These are phyloP conservation scores for Belonocnema kinseyi DNA, from an alignment of 1,140 invertebrate genomes.

Conservation along the genomic window DNA sequence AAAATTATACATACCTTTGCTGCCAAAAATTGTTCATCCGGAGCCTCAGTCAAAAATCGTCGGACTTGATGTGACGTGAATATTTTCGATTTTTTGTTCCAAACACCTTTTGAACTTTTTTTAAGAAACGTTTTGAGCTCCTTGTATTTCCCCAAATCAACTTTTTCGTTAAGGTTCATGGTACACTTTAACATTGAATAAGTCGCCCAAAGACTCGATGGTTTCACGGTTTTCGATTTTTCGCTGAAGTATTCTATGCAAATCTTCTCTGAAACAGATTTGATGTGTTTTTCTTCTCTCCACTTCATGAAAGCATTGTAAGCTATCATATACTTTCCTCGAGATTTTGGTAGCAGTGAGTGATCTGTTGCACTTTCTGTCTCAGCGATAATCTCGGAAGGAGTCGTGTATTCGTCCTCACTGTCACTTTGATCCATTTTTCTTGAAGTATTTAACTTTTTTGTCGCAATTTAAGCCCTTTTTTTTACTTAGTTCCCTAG, in stretches of 20 bases:
- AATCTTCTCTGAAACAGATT: constrained; percentile 3
- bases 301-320: constrained; percentile 26
- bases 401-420: no score
- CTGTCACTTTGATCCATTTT: no score
- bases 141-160: constrained; percentile 32
- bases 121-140: constrained; percentile 37
- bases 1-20: constrained; percentile 10
- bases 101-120: constrained; percentile 24
- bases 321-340: constrained; percentile 2
- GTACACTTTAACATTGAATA: constrained; percentile 31
- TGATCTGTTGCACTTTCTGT: background rate
- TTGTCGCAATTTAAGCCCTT: no score
- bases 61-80: constrained; percentile 22
- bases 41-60: constrained; percentile 31
- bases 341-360: constrained; percentile 12
- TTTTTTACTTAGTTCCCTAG: no score
- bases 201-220: constrained; percentile 31
- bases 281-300: background rate
- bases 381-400: no score
- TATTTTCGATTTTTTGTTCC: constrained; percentile 28
- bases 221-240: background rate
- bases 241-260: constrained; percentile 23
- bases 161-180: constrained; percentile 17
- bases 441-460: no score
- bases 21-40: constrained; percentile 33